Base-by-base conservation (phyloP, 2,113 vertebrate species). In the Otus sunia region DNA sequence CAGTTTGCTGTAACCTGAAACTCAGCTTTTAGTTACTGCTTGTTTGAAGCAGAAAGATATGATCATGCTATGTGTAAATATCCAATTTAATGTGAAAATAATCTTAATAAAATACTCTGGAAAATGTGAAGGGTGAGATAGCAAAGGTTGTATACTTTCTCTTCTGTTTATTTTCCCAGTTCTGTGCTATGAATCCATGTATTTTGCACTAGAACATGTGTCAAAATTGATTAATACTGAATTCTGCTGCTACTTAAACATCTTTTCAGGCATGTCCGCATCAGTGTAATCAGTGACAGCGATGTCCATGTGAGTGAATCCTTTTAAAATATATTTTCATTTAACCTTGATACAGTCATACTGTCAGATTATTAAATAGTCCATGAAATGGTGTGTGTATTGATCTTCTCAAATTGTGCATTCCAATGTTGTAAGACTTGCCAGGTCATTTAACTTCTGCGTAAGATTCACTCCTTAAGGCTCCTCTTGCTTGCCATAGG, bases 211-310 rank as follows among this genome's bases (percentile, higher is more conserved):
- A 41, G 29, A 84, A 49, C 43, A 18, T 39, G 23, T 72, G 84
- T 90, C 95, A 95, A 39, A 92, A 90, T 45, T 81, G 89, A 90
- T 91, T 95, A 86, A 92, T 95, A 94, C 62, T 68, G 30, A 68
- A 58, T 91, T 91, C 69, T 53, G 12, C 83, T 91, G 76, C 68
- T 92, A 58, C 49, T 96, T 87, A 85, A 91, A 72, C 66, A 81
- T 82, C 45, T 82, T 88, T 73, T 86, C 93, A 96, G 73, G 92
- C 84, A 68, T 85, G 73, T 91, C 87, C 58, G 50, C 84, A 88
- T 96, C 80, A 93, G 66, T 2, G 9, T 60, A 76, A 84, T 67
- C 60, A 84, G 37, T 79, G 94, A 72, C 84, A 96, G 93, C 36
- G 58, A 64, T 91, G 60, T 36, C 81, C 72, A 6, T 10, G 3